phyloP scores from a whole-genome alignment of 2,113 vertebrate species.

The Sula dactylatra region DNA sequence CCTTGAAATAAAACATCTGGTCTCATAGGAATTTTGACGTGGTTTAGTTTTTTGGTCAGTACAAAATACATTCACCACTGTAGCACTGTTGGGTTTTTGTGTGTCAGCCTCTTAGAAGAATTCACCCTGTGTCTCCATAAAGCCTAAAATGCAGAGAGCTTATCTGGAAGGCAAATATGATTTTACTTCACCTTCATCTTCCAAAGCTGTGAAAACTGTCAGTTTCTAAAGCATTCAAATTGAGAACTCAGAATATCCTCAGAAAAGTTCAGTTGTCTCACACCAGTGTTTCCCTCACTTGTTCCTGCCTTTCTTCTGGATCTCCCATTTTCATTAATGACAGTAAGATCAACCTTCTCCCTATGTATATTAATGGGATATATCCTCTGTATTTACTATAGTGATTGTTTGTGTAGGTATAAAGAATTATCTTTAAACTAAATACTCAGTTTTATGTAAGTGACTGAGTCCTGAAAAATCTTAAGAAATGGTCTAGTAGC shows the following conservation, averaged over 20 bases:
- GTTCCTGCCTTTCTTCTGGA: not conserved
- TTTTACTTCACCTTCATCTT: conserved; percentile 10
- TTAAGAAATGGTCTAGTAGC: not conserved
- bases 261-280: not conserved
- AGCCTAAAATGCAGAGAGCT: not conserved
- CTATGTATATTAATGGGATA: not conserved
- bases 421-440: not conserved
- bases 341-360: not conserved
- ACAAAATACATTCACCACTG: not conserved
- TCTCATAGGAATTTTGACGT: not conserved
- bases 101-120: not conserved
- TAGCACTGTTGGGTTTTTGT: not conserved
- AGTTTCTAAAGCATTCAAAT: not conserved
- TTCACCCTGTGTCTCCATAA: not conserved
- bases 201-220: not conserved
- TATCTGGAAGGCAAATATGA: not conserved
- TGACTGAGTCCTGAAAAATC: not conserved
- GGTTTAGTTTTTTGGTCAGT: not conserved
- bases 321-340: not conserved
- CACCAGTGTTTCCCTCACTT: not conserved
- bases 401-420: not conserved
- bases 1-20: not conserved
- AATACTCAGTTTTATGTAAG: not conserved
- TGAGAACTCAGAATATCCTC: not conserved
- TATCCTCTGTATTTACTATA: not conserved